Base-by-base conservation (phyloP, 37 sponge, comb jelly and placozoan genomes). In the Agelas oroides region DNA sequence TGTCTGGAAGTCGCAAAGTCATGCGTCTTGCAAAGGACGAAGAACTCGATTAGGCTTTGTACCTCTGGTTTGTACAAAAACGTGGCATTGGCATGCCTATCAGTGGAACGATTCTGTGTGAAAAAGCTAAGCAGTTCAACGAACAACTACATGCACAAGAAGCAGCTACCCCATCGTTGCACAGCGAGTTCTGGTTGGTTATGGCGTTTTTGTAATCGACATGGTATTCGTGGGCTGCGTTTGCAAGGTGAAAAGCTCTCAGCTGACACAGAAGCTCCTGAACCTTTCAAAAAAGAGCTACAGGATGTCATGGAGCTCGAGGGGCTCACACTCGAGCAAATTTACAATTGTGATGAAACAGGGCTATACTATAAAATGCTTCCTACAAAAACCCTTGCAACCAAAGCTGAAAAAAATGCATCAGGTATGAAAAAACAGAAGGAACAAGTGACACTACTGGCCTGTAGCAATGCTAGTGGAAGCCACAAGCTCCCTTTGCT, bases 321-420 rank as follows among this genome's bases (percentile, higher is more conserved):
- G 46, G 21, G 15, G 38, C 35, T 71, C 35, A 38, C 33, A 11
- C 19, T 71, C 21, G n/a, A n/a, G n/a, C n/a, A n/a, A n/a, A n/a
- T n/a, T n/a, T 71, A 36, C 21, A 88, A 88, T 41, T 81, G 82
- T 75, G 88, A 81, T 88, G 89, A 82, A 57, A 76, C 89, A n/a
- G 89, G 82, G 8, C 37, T 88, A 17, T 81, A 67, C 39, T 88
- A 88, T 64, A 75, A 58, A n/a, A 41, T 81, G 40, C 59, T 87
- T 0, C 89, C 89, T 67, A 40, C 24, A 21, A 84, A 84, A 40
- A 64, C 85, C 1, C 59, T 84, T 15, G 85, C 85, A 19, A 27
- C 77, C 33, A 56, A 46, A 5, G 64, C 67, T 32, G 85, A 84
- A 31, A n/a, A n/a, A n/a, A n/a, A n/a, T n/a, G n/a, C n/a, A n/a